Evolutionary conservation across 1,140 invertebrate species (phyloP), one percentile per base, ranked within the genome.

Genomic region (Tetranychus cinnabarinus): DNA sequence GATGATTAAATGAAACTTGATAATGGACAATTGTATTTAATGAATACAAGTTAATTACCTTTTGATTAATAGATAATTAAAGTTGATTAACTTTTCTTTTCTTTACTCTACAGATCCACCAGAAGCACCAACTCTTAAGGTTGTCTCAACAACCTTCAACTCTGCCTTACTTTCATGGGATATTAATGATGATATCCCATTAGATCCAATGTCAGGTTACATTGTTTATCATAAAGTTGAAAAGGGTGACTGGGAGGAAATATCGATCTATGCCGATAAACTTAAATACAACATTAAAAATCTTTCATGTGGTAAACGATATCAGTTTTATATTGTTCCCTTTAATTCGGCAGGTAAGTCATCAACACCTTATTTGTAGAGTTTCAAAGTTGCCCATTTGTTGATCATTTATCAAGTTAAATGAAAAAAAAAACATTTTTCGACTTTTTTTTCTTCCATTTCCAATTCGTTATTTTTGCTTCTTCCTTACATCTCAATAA

Each of bases 181-280:
- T 35, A 15, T 56, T 13, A 64, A 61, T 59, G 60, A 56, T 23
- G 31, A 35, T 50, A 33, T 33, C 23, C 15, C 50, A 23, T 8
- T 8, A 10, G 55, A 56, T 56, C 55, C 55, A 37, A 35, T 56
- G 34, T 31, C 58, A 10, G 75, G 74, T 8, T 76, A 75, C 63
- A 65, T 69, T 13, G 62, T 77, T 13, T 69, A 70, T 60, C 72
- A 71, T 65, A 74, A 73, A 65, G 69, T 73, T 5, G 78, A 79
- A 61, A 75, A 75, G 64, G 76, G 75, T 7, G 75, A 77, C 31
- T 81, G 80, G 79, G 75, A 77, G 62, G 76, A 78, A 63, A 50
- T 62, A 12, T 57, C 23, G 12, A 33, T 62, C 10, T 52, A 45
- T 31, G 39, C 23, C 31, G 46, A 62, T 52, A 45, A 36, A 10